Evolutionary conservation across 2,113 vertebrate species (phyloP), one percentile per base, ranked within the genome.

Genomic region (Amphilophus citrinellus): DNA sequence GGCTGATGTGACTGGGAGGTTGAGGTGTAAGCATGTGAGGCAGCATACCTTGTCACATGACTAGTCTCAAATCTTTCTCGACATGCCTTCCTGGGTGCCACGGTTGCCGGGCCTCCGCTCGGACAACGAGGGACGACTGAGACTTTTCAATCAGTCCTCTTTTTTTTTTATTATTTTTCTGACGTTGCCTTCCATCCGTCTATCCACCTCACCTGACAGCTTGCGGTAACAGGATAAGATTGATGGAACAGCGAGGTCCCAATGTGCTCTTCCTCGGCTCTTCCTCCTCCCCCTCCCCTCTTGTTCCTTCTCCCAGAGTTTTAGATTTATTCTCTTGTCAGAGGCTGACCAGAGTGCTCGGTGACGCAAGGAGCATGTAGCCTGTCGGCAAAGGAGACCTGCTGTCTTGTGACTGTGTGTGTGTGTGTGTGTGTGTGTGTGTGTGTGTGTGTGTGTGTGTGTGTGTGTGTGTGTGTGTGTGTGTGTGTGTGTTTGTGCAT

Each of bases 321-420:
- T 84, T 37, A 92, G 86, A 95, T 96, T 94, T 95, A 94, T 94
- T 90, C 81, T 87, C 89, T 86, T 93, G 95, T 95, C 93, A 93
- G 80, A 78, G 42, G 71, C 88, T 84, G 92, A 94, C 91, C 88
- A 79, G 68, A 92, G 85, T 65, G 78, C 79, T 92, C 73, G n/a
- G 76, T 85, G 88, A 89, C 80, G 77, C 71, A 44, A 80, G 80
- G 80, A 91, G 85, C 91, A 85, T 90, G 83, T 75, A 80, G 71
- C 63, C 76, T 77, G 88, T 88, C 89, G 87, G 86, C 85, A 88
- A 84, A 83, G 71, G 84, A 89, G 93, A 76, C 71, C 68, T 5
- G 14, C n/a, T 71, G 77, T 91, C 78, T 87, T 78, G 77, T 87
- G 83, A 20, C 68, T 60, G 27, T 75, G 66, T 84, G 79, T 79